Evolutionary conservation across 2,113 vertebrate genomes (phyloP), one percentile per base, ranked within the genome.

Genomic region (Centropristis striata): DNA sequence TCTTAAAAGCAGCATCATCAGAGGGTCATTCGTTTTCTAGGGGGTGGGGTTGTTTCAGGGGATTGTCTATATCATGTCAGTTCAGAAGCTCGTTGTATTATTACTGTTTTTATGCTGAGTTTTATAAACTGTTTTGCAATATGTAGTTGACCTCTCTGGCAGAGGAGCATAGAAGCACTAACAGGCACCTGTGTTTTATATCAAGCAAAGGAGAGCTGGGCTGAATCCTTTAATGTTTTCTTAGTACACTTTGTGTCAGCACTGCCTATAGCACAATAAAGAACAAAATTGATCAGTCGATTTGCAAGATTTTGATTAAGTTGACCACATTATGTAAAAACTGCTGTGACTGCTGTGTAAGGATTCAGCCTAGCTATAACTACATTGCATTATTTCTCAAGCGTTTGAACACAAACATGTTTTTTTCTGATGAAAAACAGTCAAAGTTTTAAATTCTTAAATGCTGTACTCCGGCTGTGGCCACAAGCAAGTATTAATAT

Each of bases 141-240:
- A 81, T 85, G 67, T 80, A 20, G 59, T 70, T n/a, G 46, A 86
- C 75, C 37, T 83, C 78, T 8, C 69, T 73, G 81, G 76, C 71
- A 81, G 85, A 87, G 77, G 84, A 90, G 79, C 70, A 76, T 25
- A 53, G 58, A 92, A 90, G 90, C 87, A 59, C 71, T 88, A 89
- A 86, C 93, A 94, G 92, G 93, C 94, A 94, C 91, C 69, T 84
- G 86, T 90, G 92, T 92, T 94, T 93, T 41, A 87, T 86, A 79
- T 91, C 83, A 92, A 94, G 93, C 93, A 88, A 88, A 89, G 64
- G 81, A 42, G 76, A 79, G 74, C 85, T 75, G 75, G 70, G 76
- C 74, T 88, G 76, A 83, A 83, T 75, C 78, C 82, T 59, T 72
- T 23, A 57, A 25, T 69, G 69, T 44, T 55, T 4, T 58, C 21